Evolutionary conservation across 2,113 vertebrate species (phyloP).

Genomic region (Pelmatolapia mariae): DNA sequence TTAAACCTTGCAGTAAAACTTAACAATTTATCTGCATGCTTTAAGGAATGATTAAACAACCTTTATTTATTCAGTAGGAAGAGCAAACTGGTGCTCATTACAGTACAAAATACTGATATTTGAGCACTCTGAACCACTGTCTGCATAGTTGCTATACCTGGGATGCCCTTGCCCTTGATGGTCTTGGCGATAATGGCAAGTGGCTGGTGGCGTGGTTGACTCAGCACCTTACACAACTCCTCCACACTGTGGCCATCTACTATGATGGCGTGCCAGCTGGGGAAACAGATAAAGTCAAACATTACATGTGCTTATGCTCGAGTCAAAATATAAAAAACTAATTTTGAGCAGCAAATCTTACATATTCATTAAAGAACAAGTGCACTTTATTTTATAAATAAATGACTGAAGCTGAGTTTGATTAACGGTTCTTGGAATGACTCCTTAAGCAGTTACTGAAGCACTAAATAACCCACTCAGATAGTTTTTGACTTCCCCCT

Average conservation of each 20-base stretch:
- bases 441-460: not conserved
- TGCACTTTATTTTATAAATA: not conserved
- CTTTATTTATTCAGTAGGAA: not conserved
- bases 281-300: not conserved
- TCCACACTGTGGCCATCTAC: conserved; percentile 96
- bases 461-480: not conserved
- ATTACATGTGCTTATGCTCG: not conserved
- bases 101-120: not conserved
- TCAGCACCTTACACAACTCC: conserved; percentile 90
- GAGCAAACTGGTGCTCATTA: not conserved
- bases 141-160: conserved; percentile 70
- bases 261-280: conserved; percentile 86
- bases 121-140: not conserved
- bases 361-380: not conserved
- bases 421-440: not conserved
- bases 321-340: not conserved
- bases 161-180: conserved; percentile 89
- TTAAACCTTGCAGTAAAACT: not conserved
- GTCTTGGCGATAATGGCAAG: conserved; percentile 92
- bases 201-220: conserved; percentile 85
- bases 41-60: not conserved
- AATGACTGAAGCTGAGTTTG: not conserved
- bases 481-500: not conserved
- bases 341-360: not conserved
- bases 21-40: not conserved